Base-by-base conservation (phyloP, 1,140 invertebrate species). In the Drosophila bipectinata region DNA sequence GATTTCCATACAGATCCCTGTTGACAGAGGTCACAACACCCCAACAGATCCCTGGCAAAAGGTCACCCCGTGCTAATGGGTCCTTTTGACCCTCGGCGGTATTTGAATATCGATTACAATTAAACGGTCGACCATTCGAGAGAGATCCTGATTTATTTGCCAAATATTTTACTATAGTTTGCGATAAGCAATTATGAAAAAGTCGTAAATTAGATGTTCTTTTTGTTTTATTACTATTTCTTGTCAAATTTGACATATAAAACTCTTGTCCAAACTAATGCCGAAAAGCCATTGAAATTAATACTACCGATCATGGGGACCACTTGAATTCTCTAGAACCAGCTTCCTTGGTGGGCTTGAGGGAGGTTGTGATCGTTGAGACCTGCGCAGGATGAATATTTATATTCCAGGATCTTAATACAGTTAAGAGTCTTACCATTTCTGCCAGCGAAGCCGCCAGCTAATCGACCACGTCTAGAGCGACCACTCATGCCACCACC, bases 21-120 rank as follows among this genome's bases (percentile, higher is more conserved):
- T 15, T 83, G 84, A 87, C 83, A 88, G 79, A 71, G 83, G 76
- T 87, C 76, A 79, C 79, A 77, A 67, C 79, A 79, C 69, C 60
- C 32, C 10, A 32, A 18, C 8, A n/a, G 15, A 44, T 15, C 41
- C 41, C 15, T 21, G 26, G 51, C 66, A 34, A n/a, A n/a, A 74
- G 72, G 72, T 74, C 69, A 79, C 10, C 57, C 28, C 44, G 64
- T 47, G 72, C 76, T 87, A 87, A 87, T 88, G 56, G 61, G 59
- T 51, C 44, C 18, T 39, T 52, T 55, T 68, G 79, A 87, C 74
- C 83, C 64, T 32, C 7, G 26, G 39, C 39, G 15, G 21, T 30
- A 73, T 85, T 77, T 84, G 53, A 68, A 81, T 82, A 82, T 64
- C 52, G 57, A 61, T 60, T 63, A 51, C 59, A 51, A 71, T 74